Conservation (phyloP, 1,140 invertebrate genomes). For the Dreissena polymorpha region DNA sequence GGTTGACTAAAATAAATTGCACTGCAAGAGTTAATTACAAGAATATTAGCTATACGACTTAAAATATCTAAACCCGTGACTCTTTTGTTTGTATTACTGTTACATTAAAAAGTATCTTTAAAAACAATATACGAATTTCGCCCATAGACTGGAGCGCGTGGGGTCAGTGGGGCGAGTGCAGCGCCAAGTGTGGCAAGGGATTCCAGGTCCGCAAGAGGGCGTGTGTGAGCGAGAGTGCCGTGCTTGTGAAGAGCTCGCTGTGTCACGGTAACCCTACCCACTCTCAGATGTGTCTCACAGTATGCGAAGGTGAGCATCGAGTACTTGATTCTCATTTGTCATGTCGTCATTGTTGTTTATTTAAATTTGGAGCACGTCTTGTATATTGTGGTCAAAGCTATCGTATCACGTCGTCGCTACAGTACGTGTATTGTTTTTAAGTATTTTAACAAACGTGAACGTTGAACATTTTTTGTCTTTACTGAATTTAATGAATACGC, state of each 20-base stretch:
- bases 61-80: too few relatives aligned
- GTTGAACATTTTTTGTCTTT: background rate
- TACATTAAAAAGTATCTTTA: background rate
- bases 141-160: slow-evolving; percentile 32
- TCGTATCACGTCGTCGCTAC: too few relatives aligned
- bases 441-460: background rate
- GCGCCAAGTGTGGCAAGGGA: slow-evolving; percentile 50
- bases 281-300: slow-evolving; percentile 37
- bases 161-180: slow-evolving; percentile 32
- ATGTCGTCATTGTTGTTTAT: too few relatives aligned
- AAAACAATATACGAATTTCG: background rate
- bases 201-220: slow-evolving; percentile 38
- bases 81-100: background rate
- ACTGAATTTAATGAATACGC: background rate
- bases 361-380: background rate
- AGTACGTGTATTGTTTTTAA: background rate
- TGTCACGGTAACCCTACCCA: slow-evolving; percentile 27
- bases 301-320: slow-evolving; percentile 33
- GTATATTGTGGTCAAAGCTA: background rate
- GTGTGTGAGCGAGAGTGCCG: slow-evolving; percentile 21
- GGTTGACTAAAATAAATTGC: too few relatives aligned
- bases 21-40: too few relatives aligned
- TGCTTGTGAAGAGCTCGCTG: slow-evolving; percentile 21
- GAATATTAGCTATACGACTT: too few relatives aligned
- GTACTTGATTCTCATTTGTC: slow-evolving; percentile 12